phyloP scores from a whole-genome alignment of 2,113 vertebrate species.

The Heliornis fulica region DNA sequence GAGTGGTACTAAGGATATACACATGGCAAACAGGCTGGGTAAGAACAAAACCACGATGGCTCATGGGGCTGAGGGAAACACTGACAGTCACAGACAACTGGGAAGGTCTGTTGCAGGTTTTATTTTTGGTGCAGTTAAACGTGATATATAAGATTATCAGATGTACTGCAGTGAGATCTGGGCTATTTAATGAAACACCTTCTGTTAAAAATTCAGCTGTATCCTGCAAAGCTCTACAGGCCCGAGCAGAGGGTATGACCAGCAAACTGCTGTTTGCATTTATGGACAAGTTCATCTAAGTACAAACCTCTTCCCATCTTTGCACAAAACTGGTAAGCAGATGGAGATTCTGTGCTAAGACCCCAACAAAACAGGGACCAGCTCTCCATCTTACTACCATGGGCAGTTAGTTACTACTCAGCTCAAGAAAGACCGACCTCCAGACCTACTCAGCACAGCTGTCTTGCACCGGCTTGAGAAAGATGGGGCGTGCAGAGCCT shows the following conservation, averaged over 20 bases:
- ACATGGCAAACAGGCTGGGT: background rate
- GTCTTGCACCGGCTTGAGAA: background rate
- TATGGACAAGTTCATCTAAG: background rate
- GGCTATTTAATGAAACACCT: conserved; percentile 60
- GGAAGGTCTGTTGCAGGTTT: conserved; percentile 48
- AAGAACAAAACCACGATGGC: background rate
- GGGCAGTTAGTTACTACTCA: background rate
- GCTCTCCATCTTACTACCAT: background rate
- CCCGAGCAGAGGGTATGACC: background rate
- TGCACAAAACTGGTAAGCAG: background rate
- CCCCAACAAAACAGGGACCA: background rate
- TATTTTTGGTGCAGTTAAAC: conserved; percentile 37
- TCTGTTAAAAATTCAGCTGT: conserved; percentile 13
- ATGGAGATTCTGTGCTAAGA: background rate
- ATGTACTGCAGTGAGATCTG: background rate
- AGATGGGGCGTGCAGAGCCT: background rate
- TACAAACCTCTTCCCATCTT: background rate
- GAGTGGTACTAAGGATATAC: background rate
- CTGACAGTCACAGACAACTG: background rate
- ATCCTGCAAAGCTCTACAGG: background rate
- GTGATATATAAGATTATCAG: background rate
- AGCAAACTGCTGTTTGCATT: background rate
- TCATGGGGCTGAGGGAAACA: background rate
- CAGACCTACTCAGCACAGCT: background rate
- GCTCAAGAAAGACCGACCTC: background rate